Evolutionary conservation across 2,888 invertebrate species (phyloP), one percentile per base, ranked within the genome.

Genomic region (Nasonia oneida): DNA sequence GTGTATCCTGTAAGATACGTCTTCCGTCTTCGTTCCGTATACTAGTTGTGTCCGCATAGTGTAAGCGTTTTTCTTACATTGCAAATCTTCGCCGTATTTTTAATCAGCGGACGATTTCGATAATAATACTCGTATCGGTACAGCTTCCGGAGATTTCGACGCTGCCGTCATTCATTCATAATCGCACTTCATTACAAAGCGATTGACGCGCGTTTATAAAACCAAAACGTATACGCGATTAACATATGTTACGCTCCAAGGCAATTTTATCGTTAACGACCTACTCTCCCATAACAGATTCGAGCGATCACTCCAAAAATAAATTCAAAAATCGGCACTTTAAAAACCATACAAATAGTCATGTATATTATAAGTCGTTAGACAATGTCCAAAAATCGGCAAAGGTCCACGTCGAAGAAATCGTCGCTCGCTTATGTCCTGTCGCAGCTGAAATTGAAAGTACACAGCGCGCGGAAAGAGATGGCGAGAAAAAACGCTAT

Each of bases 381-480:
- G 57, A 10, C 18, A 6, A 61, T 18, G 10, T 61, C 18, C 23
- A 61, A 1, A 61, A 61, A 61, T 61, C 57, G n/a, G 23, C 6
- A 61, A n/a, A n/a, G 18, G 33, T 67, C 67, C 57, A 57, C 57
- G 57, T 57, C 57, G 0, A 5, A 57, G 33, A 67, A 67, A 67
- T 67, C 67, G 67, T 33, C 33, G 33, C 29, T 23, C 29, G 67
- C 33, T 67, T 23, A 12, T n/a, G 67, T 29, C 67, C 33, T 15
- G 67, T 8, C 15, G 3, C 67, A n/a, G 33, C 67, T 67, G 67
- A 67, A 67, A 67, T 33, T 29, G 67, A 67, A 67, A 67, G 67
- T 67, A 64, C 18, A 61, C 67, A 67, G 37, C 37, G 4, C 12
- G 67, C 67, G 14, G 67, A 67, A 67, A 29, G 29, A 64, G 64